Base-by-base conservation (phyloP, 2,888 invertebrate genomes). In the Gandaritis pyraliata region DNA sequence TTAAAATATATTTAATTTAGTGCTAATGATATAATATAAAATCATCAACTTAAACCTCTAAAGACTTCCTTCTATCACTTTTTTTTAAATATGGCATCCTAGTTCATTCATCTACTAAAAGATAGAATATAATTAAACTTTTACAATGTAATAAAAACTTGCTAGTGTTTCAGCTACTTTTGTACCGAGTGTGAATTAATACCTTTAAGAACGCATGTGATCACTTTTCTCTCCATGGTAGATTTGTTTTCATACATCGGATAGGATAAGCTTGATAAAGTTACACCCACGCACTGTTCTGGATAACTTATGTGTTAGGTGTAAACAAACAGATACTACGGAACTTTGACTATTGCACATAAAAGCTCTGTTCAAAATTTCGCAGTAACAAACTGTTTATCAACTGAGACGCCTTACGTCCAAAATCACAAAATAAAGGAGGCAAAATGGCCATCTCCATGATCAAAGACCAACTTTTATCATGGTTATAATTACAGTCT, bases 281-380 rank as follows among this genome's bases (percentile, higher is more conserved):
- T 41, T 69, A 73, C 73, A 71, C 72, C 72, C 76, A 64, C 78
- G 78, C 90, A 90, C 78, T 90, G 90, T 92, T 92, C 92, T 92
- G 92, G 91, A 92, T 92, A 91, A 91, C 92, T 92, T 92, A 92
- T 90, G 83, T 84, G 80, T n/a, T 87, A 87, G 82, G 81, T 77
- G 76, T 83, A 76, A 83, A 76, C 82, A 80, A 74, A 74, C n/a
- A n/a, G n/a, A 74, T 72, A 41, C 63, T 58, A 60, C 59, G 59
- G 50, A 65, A 62, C 60, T 63, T 65, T 48, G 61, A 41, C 65
- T 45, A 15, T 57, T 49, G 47, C 16, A 56, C 6, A 54, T n/a
- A n/a, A n/a, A 33, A 52, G 53, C 46, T 64, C 59, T 65, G 55
- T 55, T 30, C 60, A 47, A 66, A 64, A 58, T 58, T 55, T 52